Base-by-base conservation (phyloP, 2,797 vertebrate species). In the Danionella dracula region DNA sequence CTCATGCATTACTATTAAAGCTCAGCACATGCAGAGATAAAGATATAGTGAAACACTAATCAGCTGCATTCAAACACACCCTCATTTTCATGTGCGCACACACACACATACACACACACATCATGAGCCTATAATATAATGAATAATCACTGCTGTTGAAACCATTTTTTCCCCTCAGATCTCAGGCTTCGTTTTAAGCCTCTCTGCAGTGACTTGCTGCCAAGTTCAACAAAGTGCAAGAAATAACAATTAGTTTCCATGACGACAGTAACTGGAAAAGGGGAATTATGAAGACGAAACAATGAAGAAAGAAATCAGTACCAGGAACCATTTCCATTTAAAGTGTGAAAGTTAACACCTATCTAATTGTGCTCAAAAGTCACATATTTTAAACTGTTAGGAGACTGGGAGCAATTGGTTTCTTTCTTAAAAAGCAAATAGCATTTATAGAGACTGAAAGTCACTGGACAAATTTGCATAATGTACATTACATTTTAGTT, bases 181-280 rank as follows among this genome's bases (percentile, higher is more conserved):
- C 27, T 7, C 32, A 68, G 32, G 61, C 51, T 19, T 58, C 71
- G 72, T 76, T 66, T 69, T 55, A 66, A 70, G 50, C 56, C 64
- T 77, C 51, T 51, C 65, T 4, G 45, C 66, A 46, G 21, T 53
- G 71, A 76, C 70, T 67, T 70, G 62, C 68, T 75, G 82, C 76
- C 76, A 83, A 83, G 72, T 83, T 82, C 73, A 76, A 73, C 35
- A 70, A 78, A 82, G 79, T 74, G 46, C 77, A 57, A 73, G 72
- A 81, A 84, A 73, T 78, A 80, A 82, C 76, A 81, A 81, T 78
- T 71, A 72, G 83, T 85, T 84, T 54, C 76, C 78, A 87, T 82
- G 81, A 81, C 58, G 81, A 85, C 83, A 5, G 48, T 13, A 55
- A 58, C 58, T 54, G 34, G 59, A 56, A 66, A 23, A 34, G 48